These are phyloP conservation scores for Pteruthius melanotis DNA, from an alignment of 2,113 vertebrate genomes.

Conservation along the genomic window DNA sequence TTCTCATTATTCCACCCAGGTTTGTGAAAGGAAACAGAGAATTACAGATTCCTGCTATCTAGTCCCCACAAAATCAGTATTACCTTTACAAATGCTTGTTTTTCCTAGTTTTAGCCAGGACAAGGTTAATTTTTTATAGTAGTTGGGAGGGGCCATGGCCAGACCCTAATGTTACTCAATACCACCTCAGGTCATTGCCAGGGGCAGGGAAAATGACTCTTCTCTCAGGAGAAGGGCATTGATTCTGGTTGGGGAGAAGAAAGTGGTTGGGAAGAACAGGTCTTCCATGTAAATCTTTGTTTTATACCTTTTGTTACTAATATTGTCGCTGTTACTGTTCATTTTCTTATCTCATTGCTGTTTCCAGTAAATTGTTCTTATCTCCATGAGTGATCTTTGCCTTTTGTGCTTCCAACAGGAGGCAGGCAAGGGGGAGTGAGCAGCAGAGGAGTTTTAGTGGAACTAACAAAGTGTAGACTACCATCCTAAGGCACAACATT, in stretches of 20 bases:
- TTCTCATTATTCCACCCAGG: not conserved
- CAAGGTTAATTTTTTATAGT: not conserved
- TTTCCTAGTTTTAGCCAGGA: not conserved
- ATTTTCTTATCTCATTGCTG: not conserved
- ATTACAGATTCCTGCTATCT: not conserved
- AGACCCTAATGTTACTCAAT: not conserved
- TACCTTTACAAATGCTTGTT: not conserved
- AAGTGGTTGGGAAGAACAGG: not conserved
- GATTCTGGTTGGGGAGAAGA: not conserved
- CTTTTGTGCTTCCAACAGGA: not conserved
- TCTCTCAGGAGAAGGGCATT: not conserved
- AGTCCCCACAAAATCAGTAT: not conserved
- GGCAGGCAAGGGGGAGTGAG: not conserved
- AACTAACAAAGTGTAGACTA: not conserved
- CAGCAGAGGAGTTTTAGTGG: not conserved
- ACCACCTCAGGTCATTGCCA: not conserved
- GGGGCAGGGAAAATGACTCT: not conserved
- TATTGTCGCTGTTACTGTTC: not conserved
- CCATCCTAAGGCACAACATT: not conserved
- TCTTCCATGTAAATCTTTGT: not conserved
- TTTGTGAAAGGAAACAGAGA: not conserved
- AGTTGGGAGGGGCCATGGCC: not conserved
- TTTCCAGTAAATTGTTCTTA: not conserved
- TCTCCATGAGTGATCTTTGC: not conserved
- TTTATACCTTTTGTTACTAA: not conserved